Percentiles rank a stretch among this genome's conserved stretches.
Evolutionary conservation across 2,113 vertebrate genomes (phyloP).

Genomic region (Gallinago undulata): DNA sequence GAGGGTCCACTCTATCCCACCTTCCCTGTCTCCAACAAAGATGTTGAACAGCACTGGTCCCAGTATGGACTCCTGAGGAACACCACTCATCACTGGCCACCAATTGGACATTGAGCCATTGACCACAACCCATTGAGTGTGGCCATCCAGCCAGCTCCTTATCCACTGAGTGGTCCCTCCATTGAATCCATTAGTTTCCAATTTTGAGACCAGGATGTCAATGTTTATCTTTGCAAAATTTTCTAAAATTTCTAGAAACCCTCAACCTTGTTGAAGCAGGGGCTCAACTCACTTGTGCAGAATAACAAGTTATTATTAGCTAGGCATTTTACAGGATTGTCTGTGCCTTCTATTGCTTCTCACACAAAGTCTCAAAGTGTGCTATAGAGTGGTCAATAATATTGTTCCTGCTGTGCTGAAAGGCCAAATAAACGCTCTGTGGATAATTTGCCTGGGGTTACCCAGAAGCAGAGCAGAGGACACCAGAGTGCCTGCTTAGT

Average conservation of each 20-base stretch:
- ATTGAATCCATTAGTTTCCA: no score
- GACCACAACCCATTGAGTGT: no score
- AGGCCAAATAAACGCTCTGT: background rate
- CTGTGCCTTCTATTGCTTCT: background rate
- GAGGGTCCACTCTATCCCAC: no score
- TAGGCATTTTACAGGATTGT: background rate
- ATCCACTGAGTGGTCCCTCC: no score
- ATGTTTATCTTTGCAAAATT: background rate
- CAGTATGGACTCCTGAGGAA: no score
- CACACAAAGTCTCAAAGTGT: background rate
- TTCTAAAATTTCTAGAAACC: background rate
- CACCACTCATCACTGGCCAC: no score
- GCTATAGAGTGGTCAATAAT: background rate
- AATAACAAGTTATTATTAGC: background rate
- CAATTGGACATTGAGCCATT: no score
- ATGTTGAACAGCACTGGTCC: no score
- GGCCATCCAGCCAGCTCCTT: no score
- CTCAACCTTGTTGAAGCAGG: background rate
- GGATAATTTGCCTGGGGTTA: slow-evolving; percentile 4
- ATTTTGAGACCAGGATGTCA: no score
- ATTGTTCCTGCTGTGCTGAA: background rate
- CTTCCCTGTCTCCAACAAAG: no score
- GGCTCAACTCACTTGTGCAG: background rate
- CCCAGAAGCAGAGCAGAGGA: background rate
- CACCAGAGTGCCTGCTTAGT: background rate